A percentile compares a stretch with the other conserved stretches of the same genome.
Evolutionary conservation across 2,797 vertebrate species (phyloP).

Genomic region (Cetoscarus ocellatus): DNA sequence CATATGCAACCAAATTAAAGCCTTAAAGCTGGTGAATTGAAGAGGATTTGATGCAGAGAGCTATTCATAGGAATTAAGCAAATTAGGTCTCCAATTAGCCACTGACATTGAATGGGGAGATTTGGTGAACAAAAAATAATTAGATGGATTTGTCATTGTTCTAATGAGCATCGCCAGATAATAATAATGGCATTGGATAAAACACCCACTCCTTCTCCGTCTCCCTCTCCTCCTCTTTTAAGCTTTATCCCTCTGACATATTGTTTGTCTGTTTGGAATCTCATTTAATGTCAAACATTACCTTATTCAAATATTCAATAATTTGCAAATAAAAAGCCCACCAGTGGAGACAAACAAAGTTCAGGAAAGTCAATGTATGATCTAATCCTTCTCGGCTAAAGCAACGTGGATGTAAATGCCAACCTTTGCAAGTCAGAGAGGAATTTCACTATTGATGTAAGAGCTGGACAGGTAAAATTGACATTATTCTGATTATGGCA

Average conservation of each 20-base stretch:
- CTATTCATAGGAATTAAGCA: conserved; percentile 86
- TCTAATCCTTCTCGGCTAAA: conserved; percentile 76
- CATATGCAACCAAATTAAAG: conserved; percentile 87
- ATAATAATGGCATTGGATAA: conserved; percentile 35
- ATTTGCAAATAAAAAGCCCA: conserved; percentile 73
- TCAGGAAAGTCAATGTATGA: conserved; percentile 80
- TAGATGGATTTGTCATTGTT: conserved; percentile 81
- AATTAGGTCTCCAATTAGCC: conserved; percentile 84
- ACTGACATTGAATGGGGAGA: conserved; percentile 79
- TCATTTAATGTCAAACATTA: conserved; percentile 75
- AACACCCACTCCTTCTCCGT: conserved; percentile 1
- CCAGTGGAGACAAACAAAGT: conserved; percentile 78
- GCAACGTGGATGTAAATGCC: conserved; percentile 77
- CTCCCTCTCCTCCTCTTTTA: conserved; percentile 13
- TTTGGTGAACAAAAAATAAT: conserved; percentile 82
- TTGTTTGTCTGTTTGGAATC: conserved; percentile 62
- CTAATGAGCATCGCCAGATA: conserved; percentile 62
- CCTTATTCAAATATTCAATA: conserved; percentile 79
- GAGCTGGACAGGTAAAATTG: conserved; percentile 53
- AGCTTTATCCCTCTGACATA: conserved; percentile 57
- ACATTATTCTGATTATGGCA: conserved; percentile 49
- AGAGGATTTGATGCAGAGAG: conserved; percentile 85
- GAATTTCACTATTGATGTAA: conserved; percentile 79
- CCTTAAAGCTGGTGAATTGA: conserved; percentile 85
- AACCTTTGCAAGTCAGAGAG: conserved; percentile 78